phyloP scores from a whole-genome alignment of 2,113 vertebrate genomes.

The Tyrannus savana region DNA sequence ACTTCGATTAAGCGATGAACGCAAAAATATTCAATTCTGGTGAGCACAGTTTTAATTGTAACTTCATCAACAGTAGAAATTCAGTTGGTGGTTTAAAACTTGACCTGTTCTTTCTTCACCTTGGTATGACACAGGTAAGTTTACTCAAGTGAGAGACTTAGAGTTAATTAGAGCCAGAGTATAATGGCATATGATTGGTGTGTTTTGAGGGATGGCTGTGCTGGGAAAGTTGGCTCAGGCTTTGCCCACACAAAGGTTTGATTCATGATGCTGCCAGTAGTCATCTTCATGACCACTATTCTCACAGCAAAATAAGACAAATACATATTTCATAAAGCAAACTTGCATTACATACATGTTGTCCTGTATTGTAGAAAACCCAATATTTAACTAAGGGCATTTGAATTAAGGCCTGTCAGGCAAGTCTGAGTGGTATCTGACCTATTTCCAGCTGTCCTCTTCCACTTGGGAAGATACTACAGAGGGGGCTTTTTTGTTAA shows the following conservation, averaged over 20 bases:
- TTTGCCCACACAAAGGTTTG: background rate
- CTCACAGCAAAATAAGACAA: background rate
- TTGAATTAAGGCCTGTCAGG: background rate
- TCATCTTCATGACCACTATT: background rate
- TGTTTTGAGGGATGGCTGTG: background rate
- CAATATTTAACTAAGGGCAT: background rate
- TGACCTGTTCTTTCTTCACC: background rate
- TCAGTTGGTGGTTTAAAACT: background rate
- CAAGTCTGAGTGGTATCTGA: background rate
- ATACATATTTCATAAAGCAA: background rate
- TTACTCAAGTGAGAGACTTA: background rate
- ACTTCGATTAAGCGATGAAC: background rate
- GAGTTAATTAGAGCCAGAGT: background rate
- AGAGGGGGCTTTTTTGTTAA: background rate
- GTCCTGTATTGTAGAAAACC: background rate
- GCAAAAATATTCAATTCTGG: background rate
- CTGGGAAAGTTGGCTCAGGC: background rate
- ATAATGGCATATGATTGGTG: background rate
- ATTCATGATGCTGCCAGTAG: background rate
- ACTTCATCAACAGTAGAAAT: background rate
- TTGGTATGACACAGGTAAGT: background rate
- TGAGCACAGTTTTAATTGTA: background rate
- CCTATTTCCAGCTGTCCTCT: background rate
- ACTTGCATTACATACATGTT: background rate
- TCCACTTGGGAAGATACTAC: background rate